phyloP scores from a whole-genome alignment of 2,113 vertebrate genomes.

The Lepidothrix coronata region DNA sequence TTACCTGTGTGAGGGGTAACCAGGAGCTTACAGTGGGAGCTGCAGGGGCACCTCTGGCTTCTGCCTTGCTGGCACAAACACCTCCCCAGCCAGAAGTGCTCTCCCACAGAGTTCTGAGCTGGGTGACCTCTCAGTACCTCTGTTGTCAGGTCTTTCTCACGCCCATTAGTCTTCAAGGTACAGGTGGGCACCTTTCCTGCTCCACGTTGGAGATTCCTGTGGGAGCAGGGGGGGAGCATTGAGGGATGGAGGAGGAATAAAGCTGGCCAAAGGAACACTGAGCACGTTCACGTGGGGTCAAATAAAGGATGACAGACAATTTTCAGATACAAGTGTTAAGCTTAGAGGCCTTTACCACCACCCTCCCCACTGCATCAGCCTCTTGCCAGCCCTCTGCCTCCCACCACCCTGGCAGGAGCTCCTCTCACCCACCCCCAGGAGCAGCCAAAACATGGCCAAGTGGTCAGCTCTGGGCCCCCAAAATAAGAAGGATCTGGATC shows the following conservation, averaged over 20 bases:
- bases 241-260: not conserved
- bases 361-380: accelerated
- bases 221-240: not conserved
- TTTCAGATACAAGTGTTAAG: not conserved
- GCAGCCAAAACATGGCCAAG: not conserved
- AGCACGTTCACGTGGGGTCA: not conserved
- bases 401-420: not conserved
- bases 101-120: not conserved
- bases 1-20: not conserved
- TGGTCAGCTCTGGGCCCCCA: not conserved
- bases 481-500: not conserved
- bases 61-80: not conserved
- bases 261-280: not conserved
- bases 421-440: not conserved
- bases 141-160: not conserved
- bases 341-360: not conserved
- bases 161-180: not conserved
- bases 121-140: not conserved
- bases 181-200: not conserved
- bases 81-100: not conserved
- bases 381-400: not conserved
- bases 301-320: not conserved
- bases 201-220: not conserved
- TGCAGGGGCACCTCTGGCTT: not conserved
- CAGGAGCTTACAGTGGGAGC: not conserved